Conservation (phyloP, 2,113 vertebrate genomes). For the Pollachius pollachius region DNA sequence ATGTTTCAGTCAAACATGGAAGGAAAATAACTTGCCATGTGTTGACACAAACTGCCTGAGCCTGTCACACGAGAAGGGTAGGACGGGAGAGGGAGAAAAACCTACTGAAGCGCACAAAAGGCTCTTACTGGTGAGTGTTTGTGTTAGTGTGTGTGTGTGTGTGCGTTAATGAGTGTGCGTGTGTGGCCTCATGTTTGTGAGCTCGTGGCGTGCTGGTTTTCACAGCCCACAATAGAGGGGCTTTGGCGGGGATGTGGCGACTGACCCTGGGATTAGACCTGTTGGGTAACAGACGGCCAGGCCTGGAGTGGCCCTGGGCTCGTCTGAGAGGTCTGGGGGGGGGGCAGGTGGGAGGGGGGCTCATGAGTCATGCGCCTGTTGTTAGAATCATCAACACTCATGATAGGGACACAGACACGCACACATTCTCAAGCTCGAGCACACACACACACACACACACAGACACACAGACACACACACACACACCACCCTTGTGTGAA, state of each 20-base stretch:
- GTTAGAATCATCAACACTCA: neutral
- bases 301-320: constrained; percentile 47
- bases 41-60: too few relatives aligned
- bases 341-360: constrained; percentile 49
- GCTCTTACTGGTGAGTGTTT: neutral
- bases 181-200: constrained; percentile 9
- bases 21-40: neutral
- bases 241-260: constrained; percentile 54
- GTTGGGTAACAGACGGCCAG: constrained; percentile 51
- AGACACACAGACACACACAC: constrained; percentile 8
- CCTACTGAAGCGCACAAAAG: constrained; percentile 6
- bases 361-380: neutral
- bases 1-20: neutral
- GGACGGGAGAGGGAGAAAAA: neutral
- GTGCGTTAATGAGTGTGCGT: neutral
- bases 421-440: neutral
- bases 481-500: neutral
- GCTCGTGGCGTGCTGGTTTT: constrained; percentile 48
- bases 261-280: constrained; percentile 67
- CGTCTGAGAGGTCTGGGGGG: constrained; percentile 32
- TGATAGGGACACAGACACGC: neutral
- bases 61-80: too few relatives aligned
- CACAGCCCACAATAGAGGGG: constrained; percentile 58
- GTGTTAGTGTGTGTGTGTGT: constrained; percentile 13
- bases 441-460: neutral